Percentiles rank a stretch among this genome's conserved stretches.
Evolutionary conservation across 2,797 vertebrate genomes (phyloP).

Genomic region (Cyclopterus lumpus): DNA sequence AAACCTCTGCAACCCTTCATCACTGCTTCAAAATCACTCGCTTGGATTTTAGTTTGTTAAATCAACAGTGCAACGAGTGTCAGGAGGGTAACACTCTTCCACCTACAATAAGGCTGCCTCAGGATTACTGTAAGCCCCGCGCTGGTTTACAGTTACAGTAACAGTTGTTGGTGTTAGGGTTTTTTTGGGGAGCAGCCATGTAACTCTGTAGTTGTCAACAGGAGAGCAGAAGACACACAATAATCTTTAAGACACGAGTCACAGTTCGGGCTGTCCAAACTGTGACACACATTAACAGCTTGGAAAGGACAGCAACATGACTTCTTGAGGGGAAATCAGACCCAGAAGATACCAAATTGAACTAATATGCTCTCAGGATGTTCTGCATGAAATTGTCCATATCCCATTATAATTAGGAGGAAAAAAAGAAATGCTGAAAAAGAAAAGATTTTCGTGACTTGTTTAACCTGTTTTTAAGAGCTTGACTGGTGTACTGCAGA

Average conservation of each 20-base stretch:
- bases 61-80: constrained; percentile 40
- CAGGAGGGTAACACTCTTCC: constrained; percentile 37
- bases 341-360: constrained; percentile 4
- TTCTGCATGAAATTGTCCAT: neutral
- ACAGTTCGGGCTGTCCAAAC: constrained; percentile 52
- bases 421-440: neutral
- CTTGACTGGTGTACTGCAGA: neutral
- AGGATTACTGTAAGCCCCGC: constrained; percentile 63
- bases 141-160: constrained; percentile 64
- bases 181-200: constrained; percentile 49
- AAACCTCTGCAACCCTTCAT: constrained; percentile 32
- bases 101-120: constrained; percentile 41
- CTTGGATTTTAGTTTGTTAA: constrained; percentile 45
- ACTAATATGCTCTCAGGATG: neutral
- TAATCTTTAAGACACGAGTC: constrained; percentile 74
- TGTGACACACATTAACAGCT: constrained; percentile 59
- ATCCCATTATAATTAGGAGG: neutral
- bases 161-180: constrained; percentile 59
- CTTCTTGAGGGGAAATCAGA: constrained; percentile 19
- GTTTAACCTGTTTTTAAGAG: neutral
- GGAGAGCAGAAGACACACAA: constrained; percentile 56
- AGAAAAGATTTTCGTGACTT: neutral
- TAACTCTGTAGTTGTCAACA: constrained; percentile 60
- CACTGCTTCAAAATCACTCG: constrained; percentile 20
- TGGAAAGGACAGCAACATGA: constrained; percentile 32